Base-by-base conservation (phyloP, 2,888 invertebrate genomes). In the Himalopsyche japonica region DNA sequence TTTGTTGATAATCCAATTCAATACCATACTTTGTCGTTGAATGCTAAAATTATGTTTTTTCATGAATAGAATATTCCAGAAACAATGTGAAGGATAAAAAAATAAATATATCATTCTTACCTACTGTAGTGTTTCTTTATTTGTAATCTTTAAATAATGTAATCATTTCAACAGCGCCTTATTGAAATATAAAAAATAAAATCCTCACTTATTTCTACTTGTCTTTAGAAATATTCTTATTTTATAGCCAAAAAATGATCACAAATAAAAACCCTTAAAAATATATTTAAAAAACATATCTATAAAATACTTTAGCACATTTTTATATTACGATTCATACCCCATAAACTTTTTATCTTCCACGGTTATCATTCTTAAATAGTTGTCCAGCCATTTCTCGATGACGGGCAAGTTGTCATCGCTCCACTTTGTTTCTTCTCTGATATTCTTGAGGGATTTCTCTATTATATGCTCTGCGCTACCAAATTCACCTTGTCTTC, bases 401-500 rank as follows among this genome's bases (percentile, higher is more conserved):
- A 97, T 95, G 0, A 95, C 94, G 0, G 96, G 96, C 5, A 96
- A 89, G 88, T 96, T 96, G 81, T 95, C 94, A 81, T 94, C 93
- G 48, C 95, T 95, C 96, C 96, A 97, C 88, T 94, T 93, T 0
- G 95, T 94, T 88, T 96, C 96, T 88, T 95, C 95, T 87, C 94
- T 93, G 76, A 96, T 96, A 86, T 95, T 95, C 87, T 93, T 94
- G 88, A 96, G 90, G 0, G 95, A 95, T 87, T 95, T 95, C 88
- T 95, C 94, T 18, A 96, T 94, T 20, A 96, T 94, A 87, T 94
- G 94, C 86, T 95, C 95, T 0, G 96, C 95, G 5, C 94, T 94
- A 0, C 95, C 95, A 87, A 96, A 95, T 88, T 96, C 94, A 0
- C 93, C 94, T 87, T 93, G 93, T 78, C 93, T 93, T 27, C 92